Base-by-base conservation (phyloP, 2,797 vertebrate genomes). In the Leucoraja ocellata region DNA sequence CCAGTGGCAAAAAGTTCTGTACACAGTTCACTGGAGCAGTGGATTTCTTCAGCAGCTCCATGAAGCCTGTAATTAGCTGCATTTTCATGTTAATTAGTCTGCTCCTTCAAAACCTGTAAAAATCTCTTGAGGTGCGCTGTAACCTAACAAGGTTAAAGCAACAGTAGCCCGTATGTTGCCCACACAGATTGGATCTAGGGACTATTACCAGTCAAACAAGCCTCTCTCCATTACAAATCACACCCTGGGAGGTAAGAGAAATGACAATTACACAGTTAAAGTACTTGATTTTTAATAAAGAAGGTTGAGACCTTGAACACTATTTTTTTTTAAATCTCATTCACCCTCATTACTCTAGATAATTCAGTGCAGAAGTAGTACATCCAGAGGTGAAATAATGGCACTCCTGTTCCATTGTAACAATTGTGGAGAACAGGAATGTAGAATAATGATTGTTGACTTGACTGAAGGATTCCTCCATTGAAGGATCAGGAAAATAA, bases 21-120 rank as follows among this genome's bases (percentile, higher is more conserved):
- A 58, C 23, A 92, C 90, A 92, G 90, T 92, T 92, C 90, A 92
- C 9, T 92, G 90, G 90, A 92, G 90, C 90, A 74, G 36, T 92
- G 71, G 90, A 92, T 92, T 92, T 76, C 90, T 92, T 92, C 68
- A 74, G 90, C 90, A 74, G 39, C 68, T 92, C 90, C 71, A 13
- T 91, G 90, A 93, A 93, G 93, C 93, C 93, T 94, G 95, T 96
- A 95, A 95, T 95, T 95, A 96, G 94, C 94, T 93, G 81, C 94
- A 94, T 94, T 93, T 93, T 79, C 93, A 92, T 94, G 94, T 94
- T 96, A 95, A 96, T 96, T 96, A 96, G 95, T 93, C 94, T 94
- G 94, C 94, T 95, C 94, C 94, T 95, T 95, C 94, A 74, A 71
- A 92, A 92, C 90, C 46, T 74, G 71, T 46, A 92, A 74, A 54